Percentiles rank a stretch among this genome's conserved stretches.
phyloP scores from a whole-genome alignment of 2,797 vertebrate genomes.

The Ataeniobius toweri region DNA sequence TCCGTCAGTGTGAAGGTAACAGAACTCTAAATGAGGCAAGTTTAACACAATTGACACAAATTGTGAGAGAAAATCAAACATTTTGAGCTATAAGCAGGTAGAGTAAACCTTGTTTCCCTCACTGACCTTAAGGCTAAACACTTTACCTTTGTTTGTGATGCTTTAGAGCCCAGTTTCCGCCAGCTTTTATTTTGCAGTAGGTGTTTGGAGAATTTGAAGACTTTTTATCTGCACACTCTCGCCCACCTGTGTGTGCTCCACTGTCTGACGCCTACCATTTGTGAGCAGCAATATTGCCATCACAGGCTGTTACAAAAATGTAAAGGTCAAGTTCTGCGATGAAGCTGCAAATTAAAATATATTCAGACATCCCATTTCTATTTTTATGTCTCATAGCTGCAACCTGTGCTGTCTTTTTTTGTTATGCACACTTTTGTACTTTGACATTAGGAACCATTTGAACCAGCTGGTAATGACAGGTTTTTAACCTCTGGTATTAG shows the following conservation, averaged over 20 bases:
- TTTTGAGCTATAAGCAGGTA: too few species aligned
- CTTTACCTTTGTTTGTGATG: neutral
- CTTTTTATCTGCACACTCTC: slow-evolving; percentile 6
- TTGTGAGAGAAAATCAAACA: too few species aligned
- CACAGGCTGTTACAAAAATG: slow-evolving; percentile 12
- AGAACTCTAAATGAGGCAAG: too few species aligned
- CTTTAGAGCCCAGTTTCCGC: neutral
- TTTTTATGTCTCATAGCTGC: slow-evolving; percentile 10
- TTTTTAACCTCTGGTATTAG: neutral
- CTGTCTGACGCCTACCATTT: slow-evolving; percentile 19
- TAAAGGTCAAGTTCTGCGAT: slow-evolving; percentile 30
- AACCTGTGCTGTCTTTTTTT: neutral
- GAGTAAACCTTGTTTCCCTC: too few species aligned
- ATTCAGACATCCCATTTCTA: slow-evolving; percentile 12
- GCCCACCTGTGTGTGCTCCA: neutral
- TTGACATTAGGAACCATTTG: neutral
- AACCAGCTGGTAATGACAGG: neutral
- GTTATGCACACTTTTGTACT: neutral
- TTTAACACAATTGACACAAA: too few species aligned
- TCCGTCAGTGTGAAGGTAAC: too few species aligned
- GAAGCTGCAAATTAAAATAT: slow-evolving; percentile 17
- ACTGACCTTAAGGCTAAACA: neutral
- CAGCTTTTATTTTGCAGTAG: neutral
- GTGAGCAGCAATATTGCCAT: slow-evolving; percentile 10
- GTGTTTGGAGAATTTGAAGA: neutral